Evolutionary conservation across 2,888 invertebrate species (phyloP), one percentile per base, ranked within the genome.

Genomic region (Drosophila yooni): DNA sequence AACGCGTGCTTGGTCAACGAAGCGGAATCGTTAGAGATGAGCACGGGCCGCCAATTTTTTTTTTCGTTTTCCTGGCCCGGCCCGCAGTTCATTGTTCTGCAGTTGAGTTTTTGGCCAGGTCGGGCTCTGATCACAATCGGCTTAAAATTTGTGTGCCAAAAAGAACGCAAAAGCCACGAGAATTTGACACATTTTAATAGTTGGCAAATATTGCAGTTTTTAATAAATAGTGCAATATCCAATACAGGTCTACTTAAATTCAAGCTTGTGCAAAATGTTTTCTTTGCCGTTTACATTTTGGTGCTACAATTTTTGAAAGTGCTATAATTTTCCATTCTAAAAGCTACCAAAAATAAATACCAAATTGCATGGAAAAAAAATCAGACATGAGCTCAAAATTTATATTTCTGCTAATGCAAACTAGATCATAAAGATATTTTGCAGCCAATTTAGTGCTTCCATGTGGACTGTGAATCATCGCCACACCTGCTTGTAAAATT

Each of bases 1-100:
- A 63, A 46, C 74, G 54, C 59, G 78, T 59, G 70, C 81, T 74
- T 83, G 83, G 83, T 51, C 81, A 81, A 71, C 85, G 62, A 31
- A 83, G 77, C 86, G 83, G 70, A 86, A 81, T 75, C 70, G 79
- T 18, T 46, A 46, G 46, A 25, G 25, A 46, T 46, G 46, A 15
- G 46, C 43, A 21, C 43, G 21, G 11, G 43, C 5, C 11, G 6
- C 4, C 1, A 11, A 15, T 15, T 0, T n/a, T 40, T 40, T 31
- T n/a, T 40, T 8, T 21, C 21, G 1, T n/a, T 40, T 5, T n/a
- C 11, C 2, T 10, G 10, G 10, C 11, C n/a, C 5, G 43, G 11
- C 11, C n/a, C 5, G 43, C 5, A 21, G 21, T 46, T 46, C 3
- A 46, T 46, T 2, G 2, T 25, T 25, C 15, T 46, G 46, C 3